Conservation (phyloP, 2,797 vertebrate species). For the Melanotaenia pygmaea region DNA sequence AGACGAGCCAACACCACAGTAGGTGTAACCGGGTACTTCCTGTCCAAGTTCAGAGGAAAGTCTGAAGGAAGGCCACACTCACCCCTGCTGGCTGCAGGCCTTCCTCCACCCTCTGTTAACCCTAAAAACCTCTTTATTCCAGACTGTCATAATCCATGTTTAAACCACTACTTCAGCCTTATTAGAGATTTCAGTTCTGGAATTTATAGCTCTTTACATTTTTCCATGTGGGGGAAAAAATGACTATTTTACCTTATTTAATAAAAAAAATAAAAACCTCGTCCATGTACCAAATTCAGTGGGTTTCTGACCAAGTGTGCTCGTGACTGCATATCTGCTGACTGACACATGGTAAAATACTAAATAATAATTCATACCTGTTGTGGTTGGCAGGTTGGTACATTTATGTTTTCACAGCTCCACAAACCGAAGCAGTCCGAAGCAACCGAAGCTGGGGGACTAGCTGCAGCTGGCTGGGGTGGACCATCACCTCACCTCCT, state of each 20-base stretch:
- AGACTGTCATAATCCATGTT: constrained; percentile 29
- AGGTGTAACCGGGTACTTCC: constrained; percentile 59
- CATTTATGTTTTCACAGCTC: constrained; percentile 12
- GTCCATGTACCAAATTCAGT: too few relatives aligned
- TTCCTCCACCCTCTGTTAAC: constrained; percentile 48
- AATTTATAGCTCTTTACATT: not conserved
- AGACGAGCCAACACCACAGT: constrained; percentile 40
- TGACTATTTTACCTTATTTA: not conserved
- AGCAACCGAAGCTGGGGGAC: too few relatives aligned
- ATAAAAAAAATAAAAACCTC: not conserved
- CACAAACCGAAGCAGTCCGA: constrained; percentile 7
- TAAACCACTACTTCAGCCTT: constrained; percentile 17
- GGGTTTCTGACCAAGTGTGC: not conserved
- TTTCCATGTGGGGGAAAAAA: not conserved
- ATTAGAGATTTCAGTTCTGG: constrained; percentile 3
- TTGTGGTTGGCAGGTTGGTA: not conserved
- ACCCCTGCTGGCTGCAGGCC: constrained; percentile 29
- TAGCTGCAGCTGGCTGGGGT: too few relatives aligned
- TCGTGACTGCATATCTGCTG: not conserved
- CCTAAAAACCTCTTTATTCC: constrained; percentile 26
- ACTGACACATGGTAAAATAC: not conserved
- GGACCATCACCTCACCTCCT: too few relatives aligned
- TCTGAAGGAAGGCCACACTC: constrained; percentile 42
- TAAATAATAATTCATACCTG: not conserved
- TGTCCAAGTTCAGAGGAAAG: constrained; percentile 46